Evolutionary conservation across 2,797 vertebrate genomes (phyloP), one percentile per base, ranked within the genome.

Genomic region (Cossypha dichroa): DNA sequence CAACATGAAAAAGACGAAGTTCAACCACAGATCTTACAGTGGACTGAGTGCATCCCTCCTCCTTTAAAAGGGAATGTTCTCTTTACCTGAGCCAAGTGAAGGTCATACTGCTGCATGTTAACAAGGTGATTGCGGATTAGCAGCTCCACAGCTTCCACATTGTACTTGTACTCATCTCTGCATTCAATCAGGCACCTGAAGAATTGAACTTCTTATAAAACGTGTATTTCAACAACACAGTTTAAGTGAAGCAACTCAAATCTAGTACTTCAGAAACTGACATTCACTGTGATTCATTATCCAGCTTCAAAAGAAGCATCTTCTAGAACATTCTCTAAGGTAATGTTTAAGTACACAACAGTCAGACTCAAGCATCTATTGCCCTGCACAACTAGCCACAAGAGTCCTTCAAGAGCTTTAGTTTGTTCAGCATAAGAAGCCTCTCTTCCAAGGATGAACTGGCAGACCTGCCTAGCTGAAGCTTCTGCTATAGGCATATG

Each of bases 41-140:
- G 38, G 84, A 55, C 20, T 8, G n/a, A 45, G 21, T 2, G 2
- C 4, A 59, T 34, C 13, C 12, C 2, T 41, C 29, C 31, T 23
- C 25, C 40, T 43, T 25, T 31, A 12, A 16, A 41, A 69, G 62
- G 48, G 10, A 38, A 66, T 60, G 46, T 43, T 72, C 38, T 20
- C 62, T 72, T 92, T 98, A 99, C 99, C 99, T 99, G 99, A 85
- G 99, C 99, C 79, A 99, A 97, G 93, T 99, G 99, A 80, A 99
- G 98, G 93, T 99, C 99, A 13, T 99, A 99, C 95, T 99, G 99
- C 96, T 99, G 99, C 99, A 99, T 99, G 92, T 99, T 99, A 45
- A 99, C 99, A 9, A 99, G 98, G 96, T 99, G 99, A 96, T 99
- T 99, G 70, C 99, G 98, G 96, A 99, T 99, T n/a, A 99, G 97